Evolutionary conservation across 1,140 invertebrate species (phyloP).

Genomic region (Drosophila pseudoananassae): DNA sequence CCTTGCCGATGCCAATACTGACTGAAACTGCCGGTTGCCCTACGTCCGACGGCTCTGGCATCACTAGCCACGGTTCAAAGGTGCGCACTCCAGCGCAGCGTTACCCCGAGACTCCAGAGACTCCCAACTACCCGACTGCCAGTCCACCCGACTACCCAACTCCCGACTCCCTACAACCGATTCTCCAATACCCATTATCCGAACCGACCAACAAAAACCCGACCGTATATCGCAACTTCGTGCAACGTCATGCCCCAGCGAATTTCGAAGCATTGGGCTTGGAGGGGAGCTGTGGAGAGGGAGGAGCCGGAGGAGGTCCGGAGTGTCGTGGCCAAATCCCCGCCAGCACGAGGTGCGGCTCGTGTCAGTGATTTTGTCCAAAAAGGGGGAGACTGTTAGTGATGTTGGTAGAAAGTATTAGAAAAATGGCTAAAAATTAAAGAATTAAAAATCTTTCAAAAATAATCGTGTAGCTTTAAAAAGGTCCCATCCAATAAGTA

Average conservation of each 20-base stretch:
- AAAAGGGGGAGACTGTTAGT: constrained; percentile 10
- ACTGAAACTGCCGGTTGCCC: constrained; percentile 14
- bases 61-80: constrained; percentile 61
- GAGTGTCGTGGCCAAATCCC: constrained; percentile 9
- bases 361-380: constrained; percentile 68
- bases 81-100: constrained; percentile 41
- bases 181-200: background rate
- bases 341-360: constrained; percentile 66
- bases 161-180: background rate
- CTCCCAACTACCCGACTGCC: background rate
- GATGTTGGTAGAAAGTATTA: background rate
- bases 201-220: constrained; percentile 10
- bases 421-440: background rate
- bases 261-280: constrained; percentile 7
- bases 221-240: constrained; percentile 20
- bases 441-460: no score
- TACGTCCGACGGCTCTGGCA: constrained; percentile 64
- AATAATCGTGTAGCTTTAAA: no score
- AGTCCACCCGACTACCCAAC: background rate
- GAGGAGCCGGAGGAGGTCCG: constrained; percentile 9
- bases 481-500: no score
- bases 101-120: constrained; percentile 27
- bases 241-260: constrained; percentile 69
- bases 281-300: no score
- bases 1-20: constrained; percentile 6